These are phyloP conservation scores for Chaenodraco wilsoni DNA, from an alignment of 2,797 vertebrate species.

Conservation along the genomic window DNA sequence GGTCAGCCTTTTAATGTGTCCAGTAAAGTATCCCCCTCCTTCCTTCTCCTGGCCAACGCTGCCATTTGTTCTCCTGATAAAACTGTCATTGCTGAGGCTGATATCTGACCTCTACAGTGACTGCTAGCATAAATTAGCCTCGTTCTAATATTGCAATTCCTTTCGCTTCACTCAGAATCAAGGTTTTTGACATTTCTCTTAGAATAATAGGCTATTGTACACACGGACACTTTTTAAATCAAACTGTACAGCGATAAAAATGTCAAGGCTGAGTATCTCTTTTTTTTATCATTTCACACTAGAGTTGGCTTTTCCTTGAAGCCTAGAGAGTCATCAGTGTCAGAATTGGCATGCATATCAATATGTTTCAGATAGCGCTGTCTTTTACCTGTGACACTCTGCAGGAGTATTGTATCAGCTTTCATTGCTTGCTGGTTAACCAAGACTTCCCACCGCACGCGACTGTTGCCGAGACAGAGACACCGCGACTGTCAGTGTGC, in stretches of 20 bases:
- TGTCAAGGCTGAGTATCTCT: constrained; percentile 73
- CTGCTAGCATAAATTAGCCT: constrained; percentile 84
- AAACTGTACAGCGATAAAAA: constrained; percentile 78
- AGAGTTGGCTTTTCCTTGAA: constrained; percentile 47
- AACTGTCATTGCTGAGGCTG: constrained; percentile 82
- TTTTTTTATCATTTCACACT: constrained; percentile 18
- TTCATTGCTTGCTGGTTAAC: constrained; percentile 79
- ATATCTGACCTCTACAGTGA: constrained; percentile 82
- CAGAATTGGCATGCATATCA: constrained; percentile 70
- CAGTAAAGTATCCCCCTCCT: constrained; percentile 73
- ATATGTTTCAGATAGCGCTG: constrained; percentile 63
- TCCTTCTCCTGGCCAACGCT: constrained; percentile 68
- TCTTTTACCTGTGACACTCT: constrained; percentile 69
- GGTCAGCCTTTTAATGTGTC: constrained; percentile 75
- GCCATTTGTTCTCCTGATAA: constrained; percentile 85
- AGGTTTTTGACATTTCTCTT: constrained; percentile 85
- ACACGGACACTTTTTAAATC: constrained; percentile 80
- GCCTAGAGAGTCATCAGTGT: constrained; percentile 72
- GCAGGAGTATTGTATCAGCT: constrained; percentile 71
- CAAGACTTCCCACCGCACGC: constrained; percentile 69
- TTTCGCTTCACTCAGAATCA: constrained; percentile 80
- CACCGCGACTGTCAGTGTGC: constrained; percentile 66
- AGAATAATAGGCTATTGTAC: constrained; percentile 80
- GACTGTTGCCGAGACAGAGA: constrained; percentile 63
- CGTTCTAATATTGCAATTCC: constrained; percentile 83